Base-by-base conservation (phyloP, 64 coral and sea anemone genomes). In the Actinia equina region DNA sequence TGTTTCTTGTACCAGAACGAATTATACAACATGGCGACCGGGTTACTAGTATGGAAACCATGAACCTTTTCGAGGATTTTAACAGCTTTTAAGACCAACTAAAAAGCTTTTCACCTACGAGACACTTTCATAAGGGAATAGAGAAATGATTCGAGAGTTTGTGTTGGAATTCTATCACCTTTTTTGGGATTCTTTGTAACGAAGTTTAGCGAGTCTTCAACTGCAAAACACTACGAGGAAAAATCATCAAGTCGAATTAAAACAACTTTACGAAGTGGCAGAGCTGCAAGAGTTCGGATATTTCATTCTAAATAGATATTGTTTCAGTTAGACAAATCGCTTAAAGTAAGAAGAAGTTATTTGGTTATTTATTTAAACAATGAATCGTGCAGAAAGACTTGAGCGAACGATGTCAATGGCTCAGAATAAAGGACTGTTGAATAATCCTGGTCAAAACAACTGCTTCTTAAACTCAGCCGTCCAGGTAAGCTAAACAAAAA, bases 391-490 rank as follows among this genome's bases (percentile, higher is more conserved):
- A 86, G 97, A 99, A 41, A 90, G 97, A 83, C 74, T 99, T n/a
- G 91, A 92, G 25, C 77, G 97, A 59, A 99, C 97, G 16, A 88
- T 92, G 74, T 99, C 97, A 1, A 92, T 99, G 69, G 93, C 93
- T 59, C 87, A 95, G 46, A 99, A 95, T 58, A 99, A 99, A 86
- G 97, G 97, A 3, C 91, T 99, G 57, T 86, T 99, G 20, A 99
- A 99, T 23, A 89, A 95, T 37, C 97, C 97, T 0, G 97, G 97
- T 26, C 93, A 99, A 86, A 99, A 99, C 79, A 99, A 99, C 87
- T 99, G 97, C 87, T 99, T 99, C 86, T 60, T 99, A 10, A 99
- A 99, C 45, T 99, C 97, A 10, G 97, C 97, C 30, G 93, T 99
- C 4, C 97, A 99, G 88, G 97, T 99, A 63, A 94, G 92, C 25